Evolutionary conservation across 1,140 invertebrate genomes (phyloP).

Genomic region (Hycleus cichorii): DNA sequence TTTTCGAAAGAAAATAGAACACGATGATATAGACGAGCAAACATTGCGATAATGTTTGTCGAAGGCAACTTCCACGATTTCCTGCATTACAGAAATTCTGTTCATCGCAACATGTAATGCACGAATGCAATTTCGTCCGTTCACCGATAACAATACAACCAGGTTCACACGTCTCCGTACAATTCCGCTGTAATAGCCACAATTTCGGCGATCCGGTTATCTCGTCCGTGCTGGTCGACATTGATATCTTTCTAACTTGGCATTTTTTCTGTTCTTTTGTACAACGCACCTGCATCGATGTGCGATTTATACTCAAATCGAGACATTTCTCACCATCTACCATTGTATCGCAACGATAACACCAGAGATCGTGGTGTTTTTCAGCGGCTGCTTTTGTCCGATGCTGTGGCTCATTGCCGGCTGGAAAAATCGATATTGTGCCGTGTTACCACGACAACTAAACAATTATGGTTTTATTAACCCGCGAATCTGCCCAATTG

Average conservation of each 20-base stretch:
- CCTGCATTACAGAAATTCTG: slow-evolving; percentile 63
- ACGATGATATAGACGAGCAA: no score
- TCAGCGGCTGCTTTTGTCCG: slow-evolving; percentile 66
- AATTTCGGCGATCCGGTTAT: slow-evolving; percentile 66
- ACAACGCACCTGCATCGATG: slow-evolving; percentile 60
- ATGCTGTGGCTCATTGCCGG: slow-evolving; percentile 42
- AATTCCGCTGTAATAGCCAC: slow-evolving; percentile 76
- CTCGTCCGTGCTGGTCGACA: slow-evolving; percentile 73
- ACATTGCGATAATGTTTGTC: no score
- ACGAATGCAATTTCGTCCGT: slow-evolving; percentile 74
- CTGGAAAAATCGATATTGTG: slow-evolving; percentile 17
- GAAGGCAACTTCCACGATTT: slow-evolving; percentile 1
- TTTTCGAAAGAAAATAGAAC: no score
- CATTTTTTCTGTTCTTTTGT: slow-evolving; percentile 65
- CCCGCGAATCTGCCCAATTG: no score
- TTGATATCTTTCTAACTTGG: slow-evolving; percentile 76
- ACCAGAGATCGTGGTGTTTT: slow-evolving; percentile 67
- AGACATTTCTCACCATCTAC: slow-evolving; percentile 61
- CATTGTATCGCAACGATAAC: slow-evolving; percentile 72
- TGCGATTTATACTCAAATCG: slow-evolving; percentile 54
- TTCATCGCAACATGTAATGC: slow-evolving; percentile 72
- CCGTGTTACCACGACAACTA: slow-evolving; percentile 11
- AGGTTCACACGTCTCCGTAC: slow-evolving; percentile 70
- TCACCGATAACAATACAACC: slow-evolving; percentile 82
- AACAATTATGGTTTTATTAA: background rate